Conservation (phyloP, 2,797 vertebrate species). For the Anguilla obscura region DNA sequence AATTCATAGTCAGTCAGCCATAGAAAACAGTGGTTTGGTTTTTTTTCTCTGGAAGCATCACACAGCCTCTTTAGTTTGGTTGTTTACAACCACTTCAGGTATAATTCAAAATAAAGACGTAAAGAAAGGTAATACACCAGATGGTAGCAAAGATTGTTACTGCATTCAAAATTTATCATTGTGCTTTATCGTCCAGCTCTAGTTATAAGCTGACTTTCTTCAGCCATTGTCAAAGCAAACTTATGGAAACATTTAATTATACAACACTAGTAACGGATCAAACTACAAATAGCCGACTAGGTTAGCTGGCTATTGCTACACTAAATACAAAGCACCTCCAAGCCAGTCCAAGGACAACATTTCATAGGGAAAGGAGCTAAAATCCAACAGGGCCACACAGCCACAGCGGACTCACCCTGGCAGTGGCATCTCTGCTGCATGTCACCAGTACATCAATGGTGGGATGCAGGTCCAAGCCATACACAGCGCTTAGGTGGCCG, state of each 20-base stretch:
- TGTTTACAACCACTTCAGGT: too few species aligned
- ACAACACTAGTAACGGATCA: not conserved
- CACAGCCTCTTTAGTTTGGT: too few species aligned
- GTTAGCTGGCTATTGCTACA: not conserved
- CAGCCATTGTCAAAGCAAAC: not conserved
- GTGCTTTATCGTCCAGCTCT: too few species aligned
- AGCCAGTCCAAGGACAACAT: not conserved
- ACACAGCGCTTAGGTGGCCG: slow-evolving; percentile 94
- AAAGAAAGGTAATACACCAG: too few species aligned
- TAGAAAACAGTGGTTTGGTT: too few species aligned
- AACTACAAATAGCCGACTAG: not conserved
- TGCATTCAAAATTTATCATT: too few species aligned
- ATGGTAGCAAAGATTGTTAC: too few species aligned
- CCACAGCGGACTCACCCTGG: slow-evolving; percentile 74
- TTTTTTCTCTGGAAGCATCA: too few species aligned
- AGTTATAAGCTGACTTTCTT: not conserved
- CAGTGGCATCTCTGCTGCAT: slow-evolving; percentile 94
- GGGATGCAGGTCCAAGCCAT: slow-evolving; percentile 92
- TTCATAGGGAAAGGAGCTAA: not conserved
- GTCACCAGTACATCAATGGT: slow-evolving; percentile 96
- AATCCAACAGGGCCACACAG: not conserved
- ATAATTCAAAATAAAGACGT: too few species aligned
- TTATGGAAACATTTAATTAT: not conserved
- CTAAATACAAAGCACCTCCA: not conserved
- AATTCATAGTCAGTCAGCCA: too few species aligned